Base-by-base conservation (phyloP, 2,797 vertebrate species). In the Lates japonicus region DNA sequence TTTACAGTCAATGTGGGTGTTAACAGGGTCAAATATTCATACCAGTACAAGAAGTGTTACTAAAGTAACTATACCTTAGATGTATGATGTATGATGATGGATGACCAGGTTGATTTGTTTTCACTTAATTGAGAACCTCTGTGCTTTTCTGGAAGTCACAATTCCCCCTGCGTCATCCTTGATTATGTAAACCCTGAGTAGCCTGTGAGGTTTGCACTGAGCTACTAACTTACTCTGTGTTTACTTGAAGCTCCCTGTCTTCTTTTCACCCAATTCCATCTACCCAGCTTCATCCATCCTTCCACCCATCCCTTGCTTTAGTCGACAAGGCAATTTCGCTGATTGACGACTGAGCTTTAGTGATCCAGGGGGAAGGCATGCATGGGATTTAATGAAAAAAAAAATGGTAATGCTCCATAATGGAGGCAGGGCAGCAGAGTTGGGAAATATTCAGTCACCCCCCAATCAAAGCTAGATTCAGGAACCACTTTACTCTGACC, bases 261-360 rank as follows among this genome's bases (percentile, higher is more conserved):
- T 80, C 33, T 72, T 80, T 84, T 65, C 58, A 79, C 76, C 67
- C 19, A 63, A 61, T 75, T 87, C 82, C 66, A 84, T 84, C 77
- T 58, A 65, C 46, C 62, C 64, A 20, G 75, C 70, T 76, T 76
- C 66, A 87, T 77, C 78, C 78, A 70, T 84, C 77, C 81, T 52
- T 87, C 69, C 72, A 78, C 66, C 60, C 81, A 70, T 73, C 14
- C 83, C 84, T 83, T 31, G 80, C 65, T 90, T 89, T 86, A 85
- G 83, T 82, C 74, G 78, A 91, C 85, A 86, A 87, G 91, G 92
- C 93, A 94, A 95, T 95, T 93, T 92, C 57, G 6, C 83, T 93
- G 93, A 94, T 94, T 93, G 93, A 92, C 83, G 71, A 84, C 88
- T 92, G 90, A 90, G 90, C 88, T 92, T 90, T 86, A 87, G 87